Conservation (phyloP, 1,140 invertebrate genomes). For the Drosophila ficusphila region DNA sequence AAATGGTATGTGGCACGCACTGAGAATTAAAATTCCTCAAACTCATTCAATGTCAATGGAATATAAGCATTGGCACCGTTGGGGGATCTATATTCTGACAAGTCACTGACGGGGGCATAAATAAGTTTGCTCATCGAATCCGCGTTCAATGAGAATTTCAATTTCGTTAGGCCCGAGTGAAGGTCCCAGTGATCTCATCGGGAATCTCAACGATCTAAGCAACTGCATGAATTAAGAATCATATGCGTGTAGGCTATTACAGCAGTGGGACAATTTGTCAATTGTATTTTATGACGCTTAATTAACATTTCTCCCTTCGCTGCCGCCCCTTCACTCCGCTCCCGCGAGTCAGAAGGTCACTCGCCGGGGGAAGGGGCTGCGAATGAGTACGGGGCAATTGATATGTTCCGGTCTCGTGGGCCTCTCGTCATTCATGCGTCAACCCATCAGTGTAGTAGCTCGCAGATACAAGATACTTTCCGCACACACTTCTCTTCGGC, state of each 20-base stretch:
- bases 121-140: constrained; percentile 3
- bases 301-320: constrained; percentile 52
- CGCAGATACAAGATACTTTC: constrained; percentile 27
- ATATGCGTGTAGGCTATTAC: constrained; percentile 14
- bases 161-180: neutral
- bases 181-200: constrained; percentile 29
- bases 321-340: constrained; percentile 15
- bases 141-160: constrained; percentile 16
- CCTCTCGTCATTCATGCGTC: constrained; percentile 49
- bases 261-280: constrained; percentile 45
- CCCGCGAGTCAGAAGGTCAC: constrained; percentile 64
- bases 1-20: constrained; percentile 17
- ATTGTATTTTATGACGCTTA: constrained; percentile 57
- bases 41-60: constrained; percentile 23
- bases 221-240: constrained; percentile 3
- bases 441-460: constrained; percentile 16
- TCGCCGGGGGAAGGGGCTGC: constrained; percentile 16
- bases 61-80: constrained; percentile 9
- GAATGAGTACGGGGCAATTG: constrained; percentile 49
- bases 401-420: constrained; percentile 72
- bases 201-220: constrained; percentile 5
- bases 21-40: constrained; percentile 17
- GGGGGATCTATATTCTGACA: constrained; percentile 10
- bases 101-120: constrained; percentile 27
- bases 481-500: neutral